Base-by-base conservation (phyloP, 2,888 invertebrate species). In the Drosophila nigritarsus region DNA sequence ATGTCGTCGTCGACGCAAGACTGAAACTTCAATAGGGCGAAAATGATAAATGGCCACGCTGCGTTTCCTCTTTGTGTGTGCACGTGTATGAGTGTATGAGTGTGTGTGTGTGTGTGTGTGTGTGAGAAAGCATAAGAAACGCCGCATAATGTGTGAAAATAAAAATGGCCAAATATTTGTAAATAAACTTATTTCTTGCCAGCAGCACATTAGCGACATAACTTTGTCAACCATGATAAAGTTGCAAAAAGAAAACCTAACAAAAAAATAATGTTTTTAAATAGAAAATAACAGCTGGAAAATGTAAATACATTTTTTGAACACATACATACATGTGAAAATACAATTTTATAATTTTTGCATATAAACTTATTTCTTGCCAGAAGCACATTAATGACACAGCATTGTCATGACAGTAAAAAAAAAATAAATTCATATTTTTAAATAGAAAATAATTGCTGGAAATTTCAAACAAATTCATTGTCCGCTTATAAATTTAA, bases 1-100 rank as follows among this genome's bases (percentile, higher is more conserved):
- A 83, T 83, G 90, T 90, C 75, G 73, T 68, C 80, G 83, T 69
- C 82, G 84, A 75, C 87, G 88, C 86, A 86, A 70, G 76, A 78
- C 86, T 74, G 70, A 86, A 86, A 88, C 89, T 90, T 87, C 90
- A 87, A 90, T 87, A 87, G 82, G 87, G 90, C 79, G 78, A 87
- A 87, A 87, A 87, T 87, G 87, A 87, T 89, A 87, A 87, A 87
- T 87, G 82, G 85, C 89, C 78, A 63, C 72, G 83, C 81, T 81
- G 87, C 79, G 87, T 63, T 83, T 78, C 78, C 76, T 63, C 68
- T 78, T 73, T 73, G 63, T 51, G 11, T 36, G 24, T 15, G 7
- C 30, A 20, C 48, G 18, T 61, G 29, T 24, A 56, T 48, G 18
- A 40, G 30, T 27, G 18, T 40, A n/a, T 56, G n/a, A 27, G 27